Percentiles rank a stretch among this genome's conserved stretches.
Conservation (phyloP, 2,888 invertebrate species). For the Cataglyphis livida region DNA sequence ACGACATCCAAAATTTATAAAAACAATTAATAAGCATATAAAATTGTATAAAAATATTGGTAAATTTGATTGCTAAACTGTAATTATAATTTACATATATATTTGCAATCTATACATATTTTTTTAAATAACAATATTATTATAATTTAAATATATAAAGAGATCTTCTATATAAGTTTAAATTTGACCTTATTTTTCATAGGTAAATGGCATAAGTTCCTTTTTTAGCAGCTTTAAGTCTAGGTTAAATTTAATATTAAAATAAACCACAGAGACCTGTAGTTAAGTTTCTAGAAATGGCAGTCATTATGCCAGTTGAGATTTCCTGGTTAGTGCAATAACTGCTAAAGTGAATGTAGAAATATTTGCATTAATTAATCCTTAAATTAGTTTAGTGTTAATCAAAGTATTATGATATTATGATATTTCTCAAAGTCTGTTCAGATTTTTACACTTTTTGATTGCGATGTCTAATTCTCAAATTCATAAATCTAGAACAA, state of each 20-base stretch:
- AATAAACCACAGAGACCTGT: conserved; percentile 39
- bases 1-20: background rate
- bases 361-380: conserved; percentile 17
- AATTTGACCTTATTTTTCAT: background rate
- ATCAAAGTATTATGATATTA: background rate
- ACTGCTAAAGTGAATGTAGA: conserved; percentile 11
- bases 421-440: background rate
- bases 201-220: background rate
- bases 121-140: background rate
- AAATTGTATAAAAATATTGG: background rate
- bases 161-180: background rate
- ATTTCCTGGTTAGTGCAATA: conserved; percentile 40
- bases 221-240: conserved; percentile 10
- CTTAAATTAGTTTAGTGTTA: background rate
- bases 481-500: background rate
- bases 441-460: background rate
- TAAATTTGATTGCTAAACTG: background rate
- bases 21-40: background rate
- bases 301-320: conserved; percentile 33
- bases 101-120: background rate
- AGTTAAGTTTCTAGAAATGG: conserved; percentile 38
- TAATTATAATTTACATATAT: background rate
- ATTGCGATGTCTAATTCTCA: background rate
- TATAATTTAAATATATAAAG: background rate
- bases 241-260: conserved; percentile 24